Evolutionary conservation across 2,888 invertebrate genomes (phyloP).

Genomic region (Aphidoletes aphidimyza): DNA sequence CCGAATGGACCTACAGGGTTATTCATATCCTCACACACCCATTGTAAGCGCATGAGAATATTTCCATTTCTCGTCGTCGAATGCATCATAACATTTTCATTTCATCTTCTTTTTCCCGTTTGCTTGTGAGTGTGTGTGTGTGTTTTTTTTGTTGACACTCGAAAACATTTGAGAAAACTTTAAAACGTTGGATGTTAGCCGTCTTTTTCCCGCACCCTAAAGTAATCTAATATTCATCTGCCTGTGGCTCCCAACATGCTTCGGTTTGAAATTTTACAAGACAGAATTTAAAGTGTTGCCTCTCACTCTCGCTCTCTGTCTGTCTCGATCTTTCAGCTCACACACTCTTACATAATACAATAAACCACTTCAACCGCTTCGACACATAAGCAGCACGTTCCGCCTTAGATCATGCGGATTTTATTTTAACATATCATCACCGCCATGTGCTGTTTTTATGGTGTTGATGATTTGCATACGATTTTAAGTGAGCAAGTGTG

Average conservation of each 20-base stretch:
- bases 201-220: neutral
- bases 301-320: too few relatives aligned
- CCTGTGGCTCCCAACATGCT: neutral
- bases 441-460: constrained; percentile 20
- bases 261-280: neutral
- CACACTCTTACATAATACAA: constrained; percentile 20
- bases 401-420: constrained; percentile 16
- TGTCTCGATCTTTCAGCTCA: neutral
- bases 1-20: neutral
- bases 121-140: neutral
- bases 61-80: neutral
- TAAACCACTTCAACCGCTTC: constrained; percentile 49
- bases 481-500: neutral
- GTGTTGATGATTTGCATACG: constrained; percentile 38
- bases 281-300: neutral
- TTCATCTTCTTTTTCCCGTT: neutral
- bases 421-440: constrained; percentile 41
- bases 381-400: constrained; percentile 3
- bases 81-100: neutral
- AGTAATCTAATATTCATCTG: constrained; percentile 48
- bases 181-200: neutral
- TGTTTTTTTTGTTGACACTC: constrained; percentile 1
- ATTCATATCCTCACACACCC: neutral
- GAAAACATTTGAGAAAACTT: constrained; percentile 25
- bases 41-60: neutral